phyloP scores from a whole-genome alignment of 2,888 invertebrate genomes.

The Toxonevra muliebris region DNA sequence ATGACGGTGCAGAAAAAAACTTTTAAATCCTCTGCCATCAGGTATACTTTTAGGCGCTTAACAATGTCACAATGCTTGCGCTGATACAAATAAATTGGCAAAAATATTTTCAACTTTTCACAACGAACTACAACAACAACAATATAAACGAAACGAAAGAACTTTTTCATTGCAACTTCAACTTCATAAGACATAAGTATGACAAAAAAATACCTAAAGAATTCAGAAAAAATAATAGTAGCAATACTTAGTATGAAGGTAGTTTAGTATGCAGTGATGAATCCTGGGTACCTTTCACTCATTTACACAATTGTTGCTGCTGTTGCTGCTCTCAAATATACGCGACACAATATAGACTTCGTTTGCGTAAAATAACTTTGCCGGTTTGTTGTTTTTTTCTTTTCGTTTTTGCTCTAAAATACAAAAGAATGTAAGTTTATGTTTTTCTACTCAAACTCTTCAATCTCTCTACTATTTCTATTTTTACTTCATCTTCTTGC shows the following conservation, averaged over 20 bases:
- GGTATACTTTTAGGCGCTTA: slow-evolving; percentile 40
- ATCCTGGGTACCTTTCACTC: background rate
- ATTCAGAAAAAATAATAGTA: background rate
- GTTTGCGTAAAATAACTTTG: slow-evolving; percentile 28
- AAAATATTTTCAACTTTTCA: slow-evolving; percentile 12
- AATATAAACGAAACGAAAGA: background rate
- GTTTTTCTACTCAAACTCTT: too few species aligned
- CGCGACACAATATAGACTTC: background rate
- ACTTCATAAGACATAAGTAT: slow-evolving; percentile 23
- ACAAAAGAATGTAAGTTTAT: too few species aligned
- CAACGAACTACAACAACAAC: background rate
- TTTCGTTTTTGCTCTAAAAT: slow-evolving; percentile 2
- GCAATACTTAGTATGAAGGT: background rate
- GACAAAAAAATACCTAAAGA: too few species aligned
- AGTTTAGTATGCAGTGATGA: background rate
- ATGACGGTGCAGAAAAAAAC: slow-evolving; percentile 18
- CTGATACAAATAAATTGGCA: slow-evolving; percentile 45
- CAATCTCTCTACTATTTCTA: too few species aligned
- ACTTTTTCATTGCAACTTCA: slow-evolving; percentile 16
- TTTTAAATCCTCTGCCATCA: slow-evolving; percentile 38
- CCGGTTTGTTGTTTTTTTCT: slow-evolving; percentile 20
- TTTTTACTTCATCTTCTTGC: too few species aligned
- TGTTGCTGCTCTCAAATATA: background rate
- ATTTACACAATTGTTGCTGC: background rate
- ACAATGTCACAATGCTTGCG: slow-evolving; percentile 44